A percentile compares a stretch with the other conserved stretches of the same genome.
Conservation (phyloP, 2,888 invertebrate genomes). For the Cheilosia scutellata region DNA sequence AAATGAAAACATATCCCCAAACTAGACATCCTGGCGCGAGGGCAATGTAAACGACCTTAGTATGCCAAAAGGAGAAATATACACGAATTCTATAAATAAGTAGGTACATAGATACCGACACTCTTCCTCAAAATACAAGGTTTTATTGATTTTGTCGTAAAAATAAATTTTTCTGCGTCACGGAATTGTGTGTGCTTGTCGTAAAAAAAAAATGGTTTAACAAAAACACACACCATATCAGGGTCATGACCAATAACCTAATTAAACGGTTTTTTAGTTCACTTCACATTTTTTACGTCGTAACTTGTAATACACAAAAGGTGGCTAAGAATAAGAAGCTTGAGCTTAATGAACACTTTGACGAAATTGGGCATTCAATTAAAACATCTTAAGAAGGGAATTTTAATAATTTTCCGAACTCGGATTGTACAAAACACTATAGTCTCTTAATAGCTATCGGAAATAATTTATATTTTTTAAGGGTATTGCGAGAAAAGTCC, state of each 20-base stretch:
- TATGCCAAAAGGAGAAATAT: conserved; percentile 19
- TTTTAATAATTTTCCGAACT: no score
- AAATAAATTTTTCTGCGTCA: conserved; percentile 23
- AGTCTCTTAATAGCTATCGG: no score
- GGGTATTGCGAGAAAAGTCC: not conserved
- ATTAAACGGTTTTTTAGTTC: conserved; percentile 1
- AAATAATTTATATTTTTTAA: not conserved
- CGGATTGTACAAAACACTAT: no score
- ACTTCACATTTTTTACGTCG: not conserved
- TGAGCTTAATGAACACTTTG: no score
- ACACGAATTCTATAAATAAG: conserved; percentile 29
- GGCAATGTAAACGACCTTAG: conserved; percentile 48
- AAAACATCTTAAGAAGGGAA: no score
- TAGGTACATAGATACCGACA: conserved; percentile 4
- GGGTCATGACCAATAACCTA: conserved; percentile 48
- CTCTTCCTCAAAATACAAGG: conserved; percentile 10
- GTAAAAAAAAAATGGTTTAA: not conserved
- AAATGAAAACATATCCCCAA: conserved; percentile 8
- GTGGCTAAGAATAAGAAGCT: not conserved
- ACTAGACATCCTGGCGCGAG: conserved; percentile 52
- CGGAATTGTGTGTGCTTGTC: conserved; percentile 4
- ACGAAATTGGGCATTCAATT: no score
- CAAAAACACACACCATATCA: conserved; percentile 5
- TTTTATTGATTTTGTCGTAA: conserved; percentile 46
- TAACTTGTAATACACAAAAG: not conserved